Evolutionary conservation across 1,140 invertebrate genomes (phyloP).

Genomic region (Holcopasites calliopsidis): DNA sequence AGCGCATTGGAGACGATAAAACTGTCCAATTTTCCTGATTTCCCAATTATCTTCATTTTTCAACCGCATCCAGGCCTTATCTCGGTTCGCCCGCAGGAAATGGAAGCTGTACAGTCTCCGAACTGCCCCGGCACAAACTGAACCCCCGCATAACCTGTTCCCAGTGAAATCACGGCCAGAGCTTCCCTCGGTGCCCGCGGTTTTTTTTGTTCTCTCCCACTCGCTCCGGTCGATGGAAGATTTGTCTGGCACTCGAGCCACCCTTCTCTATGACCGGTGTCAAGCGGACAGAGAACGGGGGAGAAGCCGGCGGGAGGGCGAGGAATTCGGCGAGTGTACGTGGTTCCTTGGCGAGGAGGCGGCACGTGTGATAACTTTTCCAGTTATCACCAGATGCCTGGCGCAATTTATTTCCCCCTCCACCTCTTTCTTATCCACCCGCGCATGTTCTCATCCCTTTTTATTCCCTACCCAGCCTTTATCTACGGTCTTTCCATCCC

Average conservation of each 20-base stretch:
- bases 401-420: constrained; percentile 56
- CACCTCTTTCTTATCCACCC: constrained; percentile 14
- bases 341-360: constrained; percentile 37
- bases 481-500: not conserved
- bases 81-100: not conserved
- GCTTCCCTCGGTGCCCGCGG: not conserved
- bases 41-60: not conserved
- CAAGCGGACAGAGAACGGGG: constrained; percentile 36
- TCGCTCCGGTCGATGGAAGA: not conserved
- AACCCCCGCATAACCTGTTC: not conserved
- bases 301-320: constrained; percentile 25
- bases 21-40: not conserved
- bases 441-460: not conserved
- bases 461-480: not conserved
- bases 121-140: not conserved
- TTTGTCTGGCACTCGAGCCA: constrained; percentile 20
- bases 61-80: not conserved
- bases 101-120: not conserved
- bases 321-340: constrained; percentile 53
- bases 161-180: not conserved
- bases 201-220: not conserved
- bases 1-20: not conserved
- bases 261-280: constrained; percentile 49
- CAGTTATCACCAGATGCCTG: constrained; percentile 65
- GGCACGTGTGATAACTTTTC: constrained; percentile 61